These are phyloP conservation scores for Coenonympha arcania DNA, from an alignment of 2,888 invertebrate genomes.

Conservation along the genomic window DNA sequence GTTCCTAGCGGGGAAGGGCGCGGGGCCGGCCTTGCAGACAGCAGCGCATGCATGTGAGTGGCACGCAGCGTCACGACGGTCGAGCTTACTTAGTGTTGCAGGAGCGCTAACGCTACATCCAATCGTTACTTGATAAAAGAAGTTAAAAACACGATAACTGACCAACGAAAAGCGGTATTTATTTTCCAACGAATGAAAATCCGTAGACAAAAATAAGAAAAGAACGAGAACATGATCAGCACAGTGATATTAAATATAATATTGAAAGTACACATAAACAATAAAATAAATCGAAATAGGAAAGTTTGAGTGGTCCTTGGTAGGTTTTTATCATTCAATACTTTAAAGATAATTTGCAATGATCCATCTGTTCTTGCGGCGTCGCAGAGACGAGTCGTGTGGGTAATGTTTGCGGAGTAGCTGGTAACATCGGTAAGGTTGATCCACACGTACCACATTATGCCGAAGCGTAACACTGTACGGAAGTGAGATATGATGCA, in stretches of 20 bases:
- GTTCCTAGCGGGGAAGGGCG: slow-evolving; percentile 77
- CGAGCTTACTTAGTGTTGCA: slow-evolving; percentile 54
- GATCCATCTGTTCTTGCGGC: slow-evolving; percentile 29
- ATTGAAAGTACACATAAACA: slow-evolving; percentile 30
- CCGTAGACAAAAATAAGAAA: slow-evolving; percentile 32
- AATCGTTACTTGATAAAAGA: slow-evolving; percentile 57
- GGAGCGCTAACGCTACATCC: slow-evolving; percentile 64
- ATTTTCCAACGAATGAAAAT: slow-evolving; percentile 32
- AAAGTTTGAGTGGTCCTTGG: slow-evolving; percentile 88
- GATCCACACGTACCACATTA: slow-evolving; percentile 30
- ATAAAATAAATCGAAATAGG: slow-evolving; percentile 63
- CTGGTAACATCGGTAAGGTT: slow-evolving; percentile 25
- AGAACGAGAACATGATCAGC: slow-evolving; percentile 30
- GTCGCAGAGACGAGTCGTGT: slow-evolving; percentile 24
- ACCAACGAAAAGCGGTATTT: slow-evolving; percentile 53
- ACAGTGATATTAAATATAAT: slow-evolving; percentile 30
- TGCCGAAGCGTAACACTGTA: slow-evolving; percentile 48
- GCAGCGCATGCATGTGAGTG: slow-evolving; percentile 64
- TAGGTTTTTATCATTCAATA: slow-evolving; percentile 37
- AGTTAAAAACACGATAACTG: slow-evolving; percentile 49
- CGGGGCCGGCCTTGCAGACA: slow-evolving; percentile 43
- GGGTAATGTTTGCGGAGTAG: slow-evolving; percentile 24
- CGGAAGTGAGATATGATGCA: slow-evolving; percentile 30
- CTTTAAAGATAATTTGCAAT: slow-evolving; percentile 23
- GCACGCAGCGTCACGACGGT: slow-evolving; percentile 57